Evolutionary conservation across 2,888 invertebrate species (phyloP), one percentile per base, ranked within the genome.

Genomic region (Sesia bembeciformis): DNA sequence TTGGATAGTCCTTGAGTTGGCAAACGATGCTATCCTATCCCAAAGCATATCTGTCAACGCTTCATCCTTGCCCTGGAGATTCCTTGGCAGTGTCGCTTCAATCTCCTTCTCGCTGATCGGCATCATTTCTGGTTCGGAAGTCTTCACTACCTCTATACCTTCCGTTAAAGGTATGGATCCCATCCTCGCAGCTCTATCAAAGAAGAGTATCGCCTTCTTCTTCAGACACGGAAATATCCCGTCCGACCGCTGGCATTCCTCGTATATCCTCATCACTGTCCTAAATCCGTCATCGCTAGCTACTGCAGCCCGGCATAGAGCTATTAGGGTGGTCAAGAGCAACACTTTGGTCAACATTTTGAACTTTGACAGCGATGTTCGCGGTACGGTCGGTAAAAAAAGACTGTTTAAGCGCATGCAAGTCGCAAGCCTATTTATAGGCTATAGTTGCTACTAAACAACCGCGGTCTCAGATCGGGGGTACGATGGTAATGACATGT

Each of bases 141-240:
- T 82, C 60, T 91, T 92, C 8, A 94, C 90, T 23, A 94, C 90
- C 64, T 93, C 92, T 4, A 95, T 83, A 52, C 94, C 95, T 60
- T 94, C 94, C 7, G 84, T 51, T 40, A 89, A 55, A 0, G 89
- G 87, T 61, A 91, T 92, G 38, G 91, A 90, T 39, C 94, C 94
- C 85, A 95, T 93, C 57, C 93, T 91, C 0, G 93, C 92, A 40
- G 95, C 91, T 52, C 95, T 90, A 68, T 95, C 95, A 62, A 96
- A 92, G 74, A 95, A 95, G 1, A 94, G 84, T 56, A 95, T 93
- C 0, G 95, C 95, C 72, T 95, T 95, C 78, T 94, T 95, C 87
- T 96, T 95, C 53, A 96, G 82, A 73, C 96, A 96, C 39, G 93
- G 93, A 54, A 93, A 84, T 54, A 95, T 87, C 52, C 93, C 94